A percentile compares a stretch with the other conserved stretches of the same genome.
Evolutionary conservation across 1,140 invertebrate species (phyloP).

Genomic region (Phymorhynchus buccinoides): DNA sequence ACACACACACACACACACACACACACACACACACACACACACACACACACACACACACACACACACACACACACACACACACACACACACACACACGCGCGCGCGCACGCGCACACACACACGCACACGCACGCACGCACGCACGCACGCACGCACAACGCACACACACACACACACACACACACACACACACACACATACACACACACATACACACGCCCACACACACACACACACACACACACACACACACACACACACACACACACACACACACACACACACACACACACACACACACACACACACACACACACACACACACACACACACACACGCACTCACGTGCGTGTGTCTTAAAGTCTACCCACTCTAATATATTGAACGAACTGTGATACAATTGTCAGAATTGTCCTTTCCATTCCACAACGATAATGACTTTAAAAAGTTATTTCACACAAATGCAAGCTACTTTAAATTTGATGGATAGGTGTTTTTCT

Average conservation of each 20-base stretch:
- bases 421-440: too few species aligned
- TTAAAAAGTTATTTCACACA: too few species aligned
- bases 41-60: neutral
- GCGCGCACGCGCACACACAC: neutral
- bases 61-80: neutral
- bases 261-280: neutral
- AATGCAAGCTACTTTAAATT: too few species aligned
- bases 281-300: neutral
- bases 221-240: neutral
- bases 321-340: neutral
- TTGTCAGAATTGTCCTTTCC: too few species aligned
- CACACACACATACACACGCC: neutral
- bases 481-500: too few species aligned
- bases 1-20: slow-evolving; percentile 3
- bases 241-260: neutral
- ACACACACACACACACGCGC: neutral
- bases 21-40: slow-evolving; percentile 3
- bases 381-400: too few species aligned
- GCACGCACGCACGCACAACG: too few species aligned
- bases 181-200: neutral
- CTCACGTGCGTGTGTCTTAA: too few species aligned
- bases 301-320: slow-evolving; percentile 3
- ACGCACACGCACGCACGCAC: neutral
- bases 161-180: neutral
- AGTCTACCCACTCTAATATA: neutral